Conservation (phyloP, 2,888 invertebrate species). For the Chymomyza caudatula region DNA sequence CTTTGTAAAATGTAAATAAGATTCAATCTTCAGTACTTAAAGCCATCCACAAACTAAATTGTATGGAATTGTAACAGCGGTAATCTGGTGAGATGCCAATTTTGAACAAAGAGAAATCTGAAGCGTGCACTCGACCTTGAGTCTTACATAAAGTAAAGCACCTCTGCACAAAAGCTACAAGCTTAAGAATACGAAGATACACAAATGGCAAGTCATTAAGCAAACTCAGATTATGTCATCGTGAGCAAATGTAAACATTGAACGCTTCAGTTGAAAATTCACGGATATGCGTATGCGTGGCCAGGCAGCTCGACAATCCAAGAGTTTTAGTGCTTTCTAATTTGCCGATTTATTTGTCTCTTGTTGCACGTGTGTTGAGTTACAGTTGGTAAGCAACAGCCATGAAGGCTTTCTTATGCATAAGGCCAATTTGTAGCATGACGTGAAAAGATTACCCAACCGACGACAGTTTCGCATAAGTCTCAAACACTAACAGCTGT, state of each 20-base stretch:
- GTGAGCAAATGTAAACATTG: slow-evolving; percentile 29
- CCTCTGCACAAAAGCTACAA: neutral
- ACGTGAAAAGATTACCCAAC: slow-evolving; percentile 2
- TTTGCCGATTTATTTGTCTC: neutral
- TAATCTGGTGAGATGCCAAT: neutral
- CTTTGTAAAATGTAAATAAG: slow-evolving; percentile 8
- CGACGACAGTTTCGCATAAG: neutral
- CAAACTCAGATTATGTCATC: neutral
- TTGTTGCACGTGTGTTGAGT: neutral
- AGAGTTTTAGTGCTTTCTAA: neutral
- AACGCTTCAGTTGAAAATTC: slow-evolving; percentile 55
- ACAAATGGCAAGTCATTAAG: neutral
- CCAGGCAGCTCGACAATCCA: neutral
- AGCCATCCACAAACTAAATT: neutral
- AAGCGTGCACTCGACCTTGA: neutral
- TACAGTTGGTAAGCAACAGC: neutral
- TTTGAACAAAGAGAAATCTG: neutral
- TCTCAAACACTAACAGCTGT: neutral
- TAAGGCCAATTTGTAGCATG: slow-evolving; percentile 1
- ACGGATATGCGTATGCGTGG: slow-evolving; percentile 30
- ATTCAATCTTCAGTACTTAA: neutral
- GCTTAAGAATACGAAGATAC: neutral
- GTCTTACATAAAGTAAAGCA: neutral
- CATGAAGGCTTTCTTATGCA: neutral
- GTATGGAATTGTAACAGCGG: neutral